Base-by-base conservation (phyloP, 2,888 invertebrate genomes). In the Ditula angustiorana region DNA sequence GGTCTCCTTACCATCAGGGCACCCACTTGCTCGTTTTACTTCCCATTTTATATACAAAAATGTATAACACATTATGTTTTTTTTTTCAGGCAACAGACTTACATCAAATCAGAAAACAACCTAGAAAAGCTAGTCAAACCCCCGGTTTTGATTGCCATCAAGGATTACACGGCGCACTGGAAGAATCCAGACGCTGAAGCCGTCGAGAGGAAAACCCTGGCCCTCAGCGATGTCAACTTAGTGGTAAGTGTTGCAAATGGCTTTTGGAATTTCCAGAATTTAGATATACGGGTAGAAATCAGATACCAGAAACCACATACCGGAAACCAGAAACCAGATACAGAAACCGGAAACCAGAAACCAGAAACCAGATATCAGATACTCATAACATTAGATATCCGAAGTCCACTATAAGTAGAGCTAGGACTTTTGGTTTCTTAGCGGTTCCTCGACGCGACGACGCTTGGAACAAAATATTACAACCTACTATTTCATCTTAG, bases 101-200 rank as follows among this genome's bases (percentile, higher is more conserved):
- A 87, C 71, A 87, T 92, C 60, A 87, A 87, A 7, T 91, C 92
- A 0, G 92, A 91, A 24, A 77, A 80, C 13, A 89, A 87, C 68
- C 67, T 91, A 30, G 87, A 88, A 11, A 79, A 79, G 0, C 28
- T 81, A 8, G 33, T 23, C 13, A 88, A 86, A 52, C 83, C 88
- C 0, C 77, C 74, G 0, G 78, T 82, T 0, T 64, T 89, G 0
- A 66, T 94, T 0, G 74, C 77, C 0, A 79, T 94, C 72, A 87
- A 86, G 53, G 82, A 93, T 53, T 93, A 86, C 69, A 88, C 81
- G 0, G 93, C 94, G 0, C 83, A 90, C 47, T 94, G 94, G 94
- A 81, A 75, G 52, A 82, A 81, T 8, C 78, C 81, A 0, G 85
- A 88, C 0, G 87, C 90, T 1, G 85, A 83, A 0, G 68, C 81